Evolutionary conservation across 2,888 invertebrate species (phyloP).

Genomic region (Callosobruchus maculatus): DNA sequence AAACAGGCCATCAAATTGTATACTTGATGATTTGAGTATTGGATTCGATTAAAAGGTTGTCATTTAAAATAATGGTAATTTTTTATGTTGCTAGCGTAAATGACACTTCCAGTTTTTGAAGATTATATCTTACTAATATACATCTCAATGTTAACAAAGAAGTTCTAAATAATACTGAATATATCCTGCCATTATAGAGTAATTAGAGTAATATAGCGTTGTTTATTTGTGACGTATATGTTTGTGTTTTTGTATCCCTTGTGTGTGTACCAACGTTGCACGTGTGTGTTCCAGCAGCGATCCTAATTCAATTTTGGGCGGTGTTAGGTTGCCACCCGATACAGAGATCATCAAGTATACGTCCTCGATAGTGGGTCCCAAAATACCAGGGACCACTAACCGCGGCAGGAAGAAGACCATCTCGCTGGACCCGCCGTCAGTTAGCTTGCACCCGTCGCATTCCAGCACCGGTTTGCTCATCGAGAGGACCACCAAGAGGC

Average conservation of each 20-base stretch:
- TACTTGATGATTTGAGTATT: too few species aligned
- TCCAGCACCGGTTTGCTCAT: conserved; percentile 49
- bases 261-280: conserved; percentile 26
- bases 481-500: conserved; percentile 49
- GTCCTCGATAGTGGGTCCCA: conserved; percentile 81
- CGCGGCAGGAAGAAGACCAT: conserved; percentile 86
- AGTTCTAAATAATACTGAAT: neutral
- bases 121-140: too few species aligned
- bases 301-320: conserved; percentile 77
- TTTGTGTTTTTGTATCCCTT: conserved; percentile 10
- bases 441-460: conserved; percentile 56
- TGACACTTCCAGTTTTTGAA: too few species aligned
- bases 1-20: too few species aligned
- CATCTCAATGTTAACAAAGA: neutral
- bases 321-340: conserved; percentile 80
- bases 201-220: neutral
- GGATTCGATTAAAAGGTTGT: too few species aligned
- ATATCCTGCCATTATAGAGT: neutral
- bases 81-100: too few species aligned
- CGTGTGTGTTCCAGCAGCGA: conserved; percentile 56
- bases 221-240: conserved; percentile 6
- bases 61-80: too few species aligned
- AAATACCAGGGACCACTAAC: conserved; percentile 80
- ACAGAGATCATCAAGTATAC: conserved; percentile 90
- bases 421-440: conserved; percentile 72